Conservation (phyloP, 2,888 invertebrate genomes). For the Himalopsyche tibetana region DNA sequence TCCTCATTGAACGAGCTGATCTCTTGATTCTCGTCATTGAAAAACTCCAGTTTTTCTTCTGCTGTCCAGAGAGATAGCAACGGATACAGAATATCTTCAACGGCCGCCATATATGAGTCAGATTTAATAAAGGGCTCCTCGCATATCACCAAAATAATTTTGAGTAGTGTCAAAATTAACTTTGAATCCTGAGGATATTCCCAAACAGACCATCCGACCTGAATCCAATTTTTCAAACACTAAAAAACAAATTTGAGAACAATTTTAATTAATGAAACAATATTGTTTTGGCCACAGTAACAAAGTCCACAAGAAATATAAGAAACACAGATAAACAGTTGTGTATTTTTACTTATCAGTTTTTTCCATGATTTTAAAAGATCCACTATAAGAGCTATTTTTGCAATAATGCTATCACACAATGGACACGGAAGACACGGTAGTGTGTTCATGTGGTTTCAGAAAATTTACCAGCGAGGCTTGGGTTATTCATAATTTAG, state of each 20-base stretch:
- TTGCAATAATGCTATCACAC: too few relatives aligned
- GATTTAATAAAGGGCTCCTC: slow-evolving; percentile 11
- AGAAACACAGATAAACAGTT: background rate
- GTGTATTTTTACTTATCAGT: background rate
- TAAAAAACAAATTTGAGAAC: slow-evolving; percentile 45
- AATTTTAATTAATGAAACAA: too few relatives aligned
- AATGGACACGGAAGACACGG: too few relatives aligned
- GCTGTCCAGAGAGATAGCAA: slow-evolving; percentile 54
- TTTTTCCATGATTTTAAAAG: too few relatives aligned
- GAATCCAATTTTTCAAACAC: slow-evolving; percentile 60
- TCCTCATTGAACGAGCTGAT: slow-evolving; percentile 52
- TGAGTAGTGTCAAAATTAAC: slow-evolving; percentile 55
- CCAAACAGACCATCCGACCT: slow-evolving; percentile 62
- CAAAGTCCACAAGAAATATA: background rate
- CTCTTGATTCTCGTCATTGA: slow-evolving; percentile 52
- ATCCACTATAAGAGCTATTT: too few relatives aligned
- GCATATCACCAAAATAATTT: slow-evolving; percentile 51
- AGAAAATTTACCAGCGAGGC: too few relatives aligned
- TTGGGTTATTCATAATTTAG: too few relatives aligned
- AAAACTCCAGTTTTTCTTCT: slow-evolving; percentile 54
- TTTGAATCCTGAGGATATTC: slow-evolving; percentile 49
- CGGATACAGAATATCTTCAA: slow-evolving; percentile 52
- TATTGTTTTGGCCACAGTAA: too few relatives aligned
- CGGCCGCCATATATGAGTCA: slow-evolving; percentile 31
- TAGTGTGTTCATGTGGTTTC: too few relatives aligned